Evolutionary conservation across 2,113 vertebrate species (phyloP), one percentile per base, ranked within the genome.

Genomic region (Cottus gobio): DNA sequence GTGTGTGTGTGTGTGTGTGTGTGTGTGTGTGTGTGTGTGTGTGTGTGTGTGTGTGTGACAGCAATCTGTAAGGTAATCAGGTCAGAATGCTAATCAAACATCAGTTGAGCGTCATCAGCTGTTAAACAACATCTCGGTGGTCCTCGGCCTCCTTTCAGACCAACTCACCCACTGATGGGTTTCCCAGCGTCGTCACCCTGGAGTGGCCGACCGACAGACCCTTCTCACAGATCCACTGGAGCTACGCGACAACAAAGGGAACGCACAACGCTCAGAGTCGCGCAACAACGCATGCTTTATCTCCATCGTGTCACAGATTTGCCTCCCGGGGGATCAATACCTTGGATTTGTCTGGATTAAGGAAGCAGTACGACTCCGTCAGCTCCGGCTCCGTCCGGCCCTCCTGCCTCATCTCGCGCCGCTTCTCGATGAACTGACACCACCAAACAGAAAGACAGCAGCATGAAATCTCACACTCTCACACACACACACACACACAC

Each of bases 141-240:
- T n/a, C n/a, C n/a, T n/a, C 22, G 4, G 44, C 56, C 13, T 52
- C 16, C 4, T 58, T 50, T 30, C 3, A 50, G 54, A 37, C 22
- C 1, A 5, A 85, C 81, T 90, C 95, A 99, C 98, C 98, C 94
- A 96, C 94, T 80, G 94, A 93, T 80, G 97, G 95, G 77, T 91
- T 97, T 87, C 98, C 98, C 0, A 99, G 95, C 87, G 95, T 95
- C 28, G 94, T 95, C 81, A 99, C 94, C 93, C 90, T 96, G 69
- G 97, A 97, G 91, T 98, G 96, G 78, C 97, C 98, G 62, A 97
- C 96, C 1, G 96, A 95, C 86, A 99, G 93, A 64, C 98, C 98
- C 90, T 96, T 99, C 87, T 99, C 98, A 67, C 97, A 99, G 89
- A 98, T 96, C 90, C 87, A 93, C 61, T 94, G 93, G 77, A 93